These are phyloP conservation scores for Ursus arctos DNA, from an alignment of 2,113 vertebrate genomes.

Conservation along the genomic window DNA sequence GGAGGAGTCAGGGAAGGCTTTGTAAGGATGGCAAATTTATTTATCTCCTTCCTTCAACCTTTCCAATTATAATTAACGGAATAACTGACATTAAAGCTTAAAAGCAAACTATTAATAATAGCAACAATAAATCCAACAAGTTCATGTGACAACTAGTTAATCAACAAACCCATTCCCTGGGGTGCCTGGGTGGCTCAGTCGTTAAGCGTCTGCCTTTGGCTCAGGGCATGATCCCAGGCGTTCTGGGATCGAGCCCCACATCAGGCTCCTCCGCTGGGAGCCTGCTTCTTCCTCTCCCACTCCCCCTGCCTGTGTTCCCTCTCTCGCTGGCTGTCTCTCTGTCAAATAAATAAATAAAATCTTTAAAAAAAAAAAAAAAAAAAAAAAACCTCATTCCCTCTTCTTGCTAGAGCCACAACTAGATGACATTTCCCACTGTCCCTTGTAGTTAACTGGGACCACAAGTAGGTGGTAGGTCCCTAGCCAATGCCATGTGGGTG, in stretches of 20 bases:
- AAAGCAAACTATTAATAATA: conserved; percentile 44
- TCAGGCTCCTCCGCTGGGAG: too few relatives aligned
- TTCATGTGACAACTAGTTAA: not conserved
- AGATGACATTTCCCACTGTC: not conserved
- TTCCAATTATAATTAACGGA: not conserved
- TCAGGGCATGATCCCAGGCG: too few relatives aligned
- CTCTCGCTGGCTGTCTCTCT: too few relatives aligned
- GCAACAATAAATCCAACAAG: not conserved
- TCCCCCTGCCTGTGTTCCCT: too few relatives aligned
- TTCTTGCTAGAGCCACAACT: not conserved
- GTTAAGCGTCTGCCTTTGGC: too few relatives aligned
- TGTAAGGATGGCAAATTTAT: not conserved
- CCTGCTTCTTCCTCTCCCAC: too few relatives aligned
- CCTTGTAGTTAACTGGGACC: not conserved
- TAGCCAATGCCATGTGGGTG: not conserved
- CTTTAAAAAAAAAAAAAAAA: too few relatives aligned
- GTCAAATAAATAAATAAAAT: too few relatives aligned
- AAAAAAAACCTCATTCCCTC: not conserved
- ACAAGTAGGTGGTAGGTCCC: too few relatives aligned
- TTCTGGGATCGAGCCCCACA: too few relatives aligned
- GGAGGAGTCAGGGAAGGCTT: not conserved
- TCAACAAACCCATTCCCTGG: not conserved
- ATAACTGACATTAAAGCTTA: not conserved
- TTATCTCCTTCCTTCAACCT: conserved; percentile 4
- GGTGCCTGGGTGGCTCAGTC: too few relatives aligned